Evolutionary conservation across 35 echinoderm and acorn worm genomes (phyloP).

Genomic region (Patiria miniata): DNA sequence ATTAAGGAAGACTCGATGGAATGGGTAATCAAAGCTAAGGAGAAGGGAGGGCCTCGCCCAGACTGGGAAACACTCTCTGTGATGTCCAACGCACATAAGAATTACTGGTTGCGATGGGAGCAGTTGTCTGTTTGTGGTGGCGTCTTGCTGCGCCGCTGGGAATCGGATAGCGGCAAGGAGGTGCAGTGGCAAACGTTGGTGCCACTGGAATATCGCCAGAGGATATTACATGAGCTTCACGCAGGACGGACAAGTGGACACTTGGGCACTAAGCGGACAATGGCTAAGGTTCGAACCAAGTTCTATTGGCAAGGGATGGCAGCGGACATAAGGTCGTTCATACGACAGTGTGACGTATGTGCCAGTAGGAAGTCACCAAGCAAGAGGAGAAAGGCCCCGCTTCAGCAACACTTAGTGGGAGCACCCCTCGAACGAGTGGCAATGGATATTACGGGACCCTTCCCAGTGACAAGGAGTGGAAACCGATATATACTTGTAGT

Average conservation of each 20-base stretch:
- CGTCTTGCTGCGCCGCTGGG: too few relatives aligned
- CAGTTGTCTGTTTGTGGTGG: background rate
- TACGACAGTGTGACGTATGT: background rate
- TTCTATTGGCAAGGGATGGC: slow-evolving; percentile 24
- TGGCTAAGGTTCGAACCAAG: background rate
- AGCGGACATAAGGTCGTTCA: background rate
- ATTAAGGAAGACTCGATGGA: background rate
- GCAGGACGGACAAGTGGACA: too few relatives aligned
- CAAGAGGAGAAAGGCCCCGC: slow-evolving; percentile 34
- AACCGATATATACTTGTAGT: slow-evolving; percentile 65
- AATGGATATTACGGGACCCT: slow-evolving; percentile 74
- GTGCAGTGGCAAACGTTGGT: too few relatives aligned
- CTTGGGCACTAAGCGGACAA: too few relatives aligned
- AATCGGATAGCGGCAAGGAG: too few relatives aligned
- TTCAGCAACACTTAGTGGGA: slow-evolving; percentile 57
- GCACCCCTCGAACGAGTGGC: slow-evolving; percentile 78
- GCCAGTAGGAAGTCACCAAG: slow-evolving; percentile 29
- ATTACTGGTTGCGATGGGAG: slow-evolving; percentile 16
- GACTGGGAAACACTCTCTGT: background rate
- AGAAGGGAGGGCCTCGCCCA: background rate
- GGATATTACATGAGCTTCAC: too few relatives aligned
- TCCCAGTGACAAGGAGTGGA: too few relatives aligned
- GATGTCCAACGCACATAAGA: background rate
- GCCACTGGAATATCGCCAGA: too few relatives aligned
- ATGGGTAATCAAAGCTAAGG: background rate